These are phyloP conservation scores for Helicoverpa assulta DNA, from an alignment of 2,888 invertebrate species.

Conservation along the genomic window DNA sequence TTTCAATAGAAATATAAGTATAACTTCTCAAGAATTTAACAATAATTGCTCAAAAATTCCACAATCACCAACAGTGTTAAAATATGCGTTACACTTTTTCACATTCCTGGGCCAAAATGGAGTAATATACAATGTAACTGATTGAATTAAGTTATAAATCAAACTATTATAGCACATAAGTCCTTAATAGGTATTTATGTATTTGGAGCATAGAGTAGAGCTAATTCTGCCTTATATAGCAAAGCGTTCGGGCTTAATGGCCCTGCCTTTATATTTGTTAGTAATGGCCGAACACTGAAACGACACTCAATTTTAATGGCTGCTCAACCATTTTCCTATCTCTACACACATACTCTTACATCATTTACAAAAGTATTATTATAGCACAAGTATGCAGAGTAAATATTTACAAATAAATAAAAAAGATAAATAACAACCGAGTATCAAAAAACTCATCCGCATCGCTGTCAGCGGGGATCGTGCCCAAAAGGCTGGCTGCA, in stretches of 20 bases:
- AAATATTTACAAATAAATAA: no score
- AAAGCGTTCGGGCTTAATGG: constrained; percentile 24
- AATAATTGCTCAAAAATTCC: background rate
- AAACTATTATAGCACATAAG: constrained; percentile 28
- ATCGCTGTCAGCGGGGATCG: no score
- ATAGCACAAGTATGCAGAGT: no score
- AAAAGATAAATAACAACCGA: no score
- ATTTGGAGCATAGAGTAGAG: constrained; percentile 38
- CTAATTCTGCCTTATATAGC: constrained; percentile 53
- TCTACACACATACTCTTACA: no score
- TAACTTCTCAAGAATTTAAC: background rate
- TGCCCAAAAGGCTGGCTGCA: no score
- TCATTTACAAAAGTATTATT: no score
- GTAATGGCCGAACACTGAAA: background rate
- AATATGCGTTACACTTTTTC: constrained; percentile 22
- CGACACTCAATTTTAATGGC: no score
- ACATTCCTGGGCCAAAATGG: background rate
- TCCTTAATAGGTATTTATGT: constrained; percentile 44
- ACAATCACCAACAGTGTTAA: background rate
- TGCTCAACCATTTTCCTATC: no score
- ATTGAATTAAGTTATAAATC: constrained; percentile 63
- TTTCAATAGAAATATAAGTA: background rate
- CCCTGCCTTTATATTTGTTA: constrained; percentile 31
- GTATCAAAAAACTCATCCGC: no score
- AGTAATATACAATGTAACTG: constrained; percentile 1